phyloP scores from a whole-genome alignment of 2,113 vertebrate genomes.

The Lonchura striata region DNA sequence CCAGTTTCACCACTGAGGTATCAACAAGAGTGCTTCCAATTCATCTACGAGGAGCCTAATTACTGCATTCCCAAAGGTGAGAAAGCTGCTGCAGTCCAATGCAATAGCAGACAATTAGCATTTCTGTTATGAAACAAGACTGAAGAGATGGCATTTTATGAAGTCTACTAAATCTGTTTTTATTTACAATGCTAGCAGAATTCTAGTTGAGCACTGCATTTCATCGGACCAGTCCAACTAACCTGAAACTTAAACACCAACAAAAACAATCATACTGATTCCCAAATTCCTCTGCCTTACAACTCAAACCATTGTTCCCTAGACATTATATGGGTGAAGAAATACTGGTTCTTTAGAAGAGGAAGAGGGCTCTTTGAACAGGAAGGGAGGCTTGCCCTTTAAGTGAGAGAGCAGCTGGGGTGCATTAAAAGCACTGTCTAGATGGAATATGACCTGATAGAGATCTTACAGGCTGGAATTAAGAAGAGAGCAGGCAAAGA shows the following conservation, averaged over 20 bases:
- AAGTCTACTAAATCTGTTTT: not conserved
- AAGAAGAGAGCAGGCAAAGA: not conserved
- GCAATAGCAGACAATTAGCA: not conserved
- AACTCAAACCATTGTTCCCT: not conserved
- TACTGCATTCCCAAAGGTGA: not conserved
- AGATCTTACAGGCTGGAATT: not conserved
- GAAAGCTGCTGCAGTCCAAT: not conserved
- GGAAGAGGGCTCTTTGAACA: not conserved
- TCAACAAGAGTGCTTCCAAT: not conserved
- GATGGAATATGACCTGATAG: not conserved
- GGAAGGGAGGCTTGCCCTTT: not conserved
- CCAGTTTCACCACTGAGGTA: not conserved
- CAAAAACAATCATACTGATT: not conserved
- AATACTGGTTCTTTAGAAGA: not conserved
- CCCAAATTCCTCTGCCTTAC: not conserved
- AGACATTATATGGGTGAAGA: not conserved
- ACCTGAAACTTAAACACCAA: not conserved
- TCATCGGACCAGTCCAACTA: not conserved
- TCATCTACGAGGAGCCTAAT: not conserved
- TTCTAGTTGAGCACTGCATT: not conserved
- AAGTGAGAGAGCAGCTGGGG: not conserved
- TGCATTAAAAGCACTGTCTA: not conserved
- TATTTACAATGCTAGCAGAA: not conserved
- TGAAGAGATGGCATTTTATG: not conserved
- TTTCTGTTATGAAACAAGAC: not conserved